Evolutionary conservation across 2,797 vertebrate species (phyloP).

Genomic region (Mormyrus proboscirostris): DNA sequence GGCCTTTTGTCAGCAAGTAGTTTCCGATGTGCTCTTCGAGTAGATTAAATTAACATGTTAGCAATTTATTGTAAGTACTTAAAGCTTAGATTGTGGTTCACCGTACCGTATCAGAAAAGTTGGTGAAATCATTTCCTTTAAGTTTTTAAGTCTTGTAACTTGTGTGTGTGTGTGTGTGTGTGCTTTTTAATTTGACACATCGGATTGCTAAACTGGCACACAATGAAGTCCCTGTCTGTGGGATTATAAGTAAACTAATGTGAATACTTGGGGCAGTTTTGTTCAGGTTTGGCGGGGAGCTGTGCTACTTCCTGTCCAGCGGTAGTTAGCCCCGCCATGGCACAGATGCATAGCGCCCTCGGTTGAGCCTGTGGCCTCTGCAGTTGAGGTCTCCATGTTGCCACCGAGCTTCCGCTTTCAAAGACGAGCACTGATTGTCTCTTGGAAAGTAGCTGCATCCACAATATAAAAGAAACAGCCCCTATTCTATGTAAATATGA

Average conservation of each 20-base stretch:
- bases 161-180: neutral
- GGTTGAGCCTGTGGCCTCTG: neutral
- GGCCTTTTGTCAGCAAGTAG: constrained; percentile 17
- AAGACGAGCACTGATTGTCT: neutral
- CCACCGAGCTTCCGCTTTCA: neutral
- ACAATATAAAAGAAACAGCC: neutral
- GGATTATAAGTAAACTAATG: neutral
- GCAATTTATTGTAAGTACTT: neutral
- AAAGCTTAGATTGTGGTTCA: neutral
- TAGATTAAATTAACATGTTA: neutral
- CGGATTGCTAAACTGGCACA: neutral
- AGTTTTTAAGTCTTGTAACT: neutral
- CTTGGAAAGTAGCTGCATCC: neutral
- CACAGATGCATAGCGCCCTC: neutral
- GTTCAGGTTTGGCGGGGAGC: neutral
- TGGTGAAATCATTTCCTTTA: neutral
- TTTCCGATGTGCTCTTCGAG: neutral
- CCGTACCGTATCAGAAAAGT: neutral
- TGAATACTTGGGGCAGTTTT: neutral
- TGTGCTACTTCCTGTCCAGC: neutral
- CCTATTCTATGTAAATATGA: neutral
- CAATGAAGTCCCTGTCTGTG: neutral
- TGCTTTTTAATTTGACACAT: neutral
- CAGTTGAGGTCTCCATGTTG: neutral
- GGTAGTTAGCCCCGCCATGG: neutral